Evolutionary conservation across 2,888 invertebrate species (phyloP).

Genomic region (Chironomus tentans): DNA sequence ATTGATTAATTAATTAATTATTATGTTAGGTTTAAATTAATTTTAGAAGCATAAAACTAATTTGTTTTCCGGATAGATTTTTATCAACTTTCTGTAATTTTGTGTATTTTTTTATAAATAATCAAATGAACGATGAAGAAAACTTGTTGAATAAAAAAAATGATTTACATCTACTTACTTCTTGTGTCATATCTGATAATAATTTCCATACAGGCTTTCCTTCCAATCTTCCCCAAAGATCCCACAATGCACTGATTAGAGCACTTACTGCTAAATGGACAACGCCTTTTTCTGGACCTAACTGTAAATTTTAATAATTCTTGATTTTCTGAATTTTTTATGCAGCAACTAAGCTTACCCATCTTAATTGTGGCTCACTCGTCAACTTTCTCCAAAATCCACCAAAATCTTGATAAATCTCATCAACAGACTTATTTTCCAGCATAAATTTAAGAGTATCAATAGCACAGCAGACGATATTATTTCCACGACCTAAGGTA

Average conservation of each 20-base stretch:
- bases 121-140: not conserved
- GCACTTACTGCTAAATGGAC: slow-evolving; percentile 81
- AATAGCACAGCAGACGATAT: slow-evolving; percentile 70
- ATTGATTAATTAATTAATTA: not conserved
- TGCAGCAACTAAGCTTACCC: slow-evolving; percentile 54
- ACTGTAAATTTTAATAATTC: slow-evolving; percentile 42
- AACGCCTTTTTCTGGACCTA: slow-evolving; percentile 87
- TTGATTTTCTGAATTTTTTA: slow-evolving; percentile 25
- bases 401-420: slow-evolving; percentile 70
- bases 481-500: slow-evolving; percentile 70
- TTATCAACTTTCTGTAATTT: not conserved
- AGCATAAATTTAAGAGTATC: slow-evolving; percentile 60
- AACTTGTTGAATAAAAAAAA: not conserved
- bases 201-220: slow-evolving; percentile 82
- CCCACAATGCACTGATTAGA: slow-evolving; percentile 85
- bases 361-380: slow-evolving; percentile 82
- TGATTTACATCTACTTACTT: slow-evolving; percentile 41
- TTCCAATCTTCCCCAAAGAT: slow-evolving; percentile 77
- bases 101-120: not conserved
- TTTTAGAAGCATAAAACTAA: not conserved
- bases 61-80: not conserved
- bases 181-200: slow-evolving; percentile 72
- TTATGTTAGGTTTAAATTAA: not conserved
- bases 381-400: slow-evolving; percentile 72
- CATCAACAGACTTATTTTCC: slow-evolving; percentile 55